Evolutionary conservation across 2,888 invertebrate species (phyloP).

Genomic region (Cistogaster globosa): DNA sequence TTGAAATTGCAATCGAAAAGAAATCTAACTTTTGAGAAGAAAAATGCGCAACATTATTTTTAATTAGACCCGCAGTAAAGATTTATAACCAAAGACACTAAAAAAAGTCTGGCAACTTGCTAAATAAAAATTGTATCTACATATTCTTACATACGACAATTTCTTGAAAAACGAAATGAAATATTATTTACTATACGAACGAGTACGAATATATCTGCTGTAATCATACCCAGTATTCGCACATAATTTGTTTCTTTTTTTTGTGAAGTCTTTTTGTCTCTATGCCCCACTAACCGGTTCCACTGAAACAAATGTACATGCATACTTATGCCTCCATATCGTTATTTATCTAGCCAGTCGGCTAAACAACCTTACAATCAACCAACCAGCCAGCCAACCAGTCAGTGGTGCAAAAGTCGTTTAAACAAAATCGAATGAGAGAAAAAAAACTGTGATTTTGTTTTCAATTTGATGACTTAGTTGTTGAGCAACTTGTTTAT

Average conservation of each 20-base stretch:
- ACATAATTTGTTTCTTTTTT: slow-evolving; percentile 18
- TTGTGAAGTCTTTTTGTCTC: slow-evolving; percentile 34
- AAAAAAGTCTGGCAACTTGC: not conserved
- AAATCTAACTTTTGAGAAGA: too few relatives aligned
- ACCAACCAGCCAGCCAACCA: slow-evolving; percentile 24
- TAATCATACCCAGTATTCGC: slow-evolving; percentile 31
- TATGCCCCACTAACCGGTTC: slow-evolving; percentile 71
- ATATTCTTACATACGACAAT: not conserved
- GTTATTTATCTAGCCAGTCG: slow-evolving; percentile 60
- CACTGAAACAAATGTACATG: slow-evolving; percentile 35
- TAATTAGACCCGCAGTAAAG: too few relatives aligned
- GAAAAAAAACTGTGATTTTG: slow-evolving; percentile 55
- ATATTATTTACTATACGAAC: not conserved
- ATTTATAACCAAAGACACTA: not conserved
- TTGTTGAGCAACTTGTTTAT: slow-evolving; percentile 68
- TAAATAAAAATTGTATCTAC: not conserved
- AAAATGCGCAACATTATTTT: too few relatives aligned
- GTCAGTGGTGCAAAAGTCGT: slow-evolving; percentile 60
- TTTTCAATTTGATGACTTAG: slow-evolving; percentile 69
- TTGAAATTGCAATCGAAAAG: too few relatives aligned
- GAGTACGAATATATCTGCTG: not conserved
- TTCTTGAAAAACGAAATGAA: slow-evolving; percentile 37
- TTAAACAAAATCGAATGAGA: slow-evolving; percentile 42
- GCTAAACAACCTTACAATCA: slow-evolving; percentile 45
- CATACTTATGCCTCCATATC: slow-evolving; percentile 21